phyloP scores from a whole-genome alignment of 37 sponge, comb jelly and placozoan species.

The Petrosia ficiformis region DNA sequence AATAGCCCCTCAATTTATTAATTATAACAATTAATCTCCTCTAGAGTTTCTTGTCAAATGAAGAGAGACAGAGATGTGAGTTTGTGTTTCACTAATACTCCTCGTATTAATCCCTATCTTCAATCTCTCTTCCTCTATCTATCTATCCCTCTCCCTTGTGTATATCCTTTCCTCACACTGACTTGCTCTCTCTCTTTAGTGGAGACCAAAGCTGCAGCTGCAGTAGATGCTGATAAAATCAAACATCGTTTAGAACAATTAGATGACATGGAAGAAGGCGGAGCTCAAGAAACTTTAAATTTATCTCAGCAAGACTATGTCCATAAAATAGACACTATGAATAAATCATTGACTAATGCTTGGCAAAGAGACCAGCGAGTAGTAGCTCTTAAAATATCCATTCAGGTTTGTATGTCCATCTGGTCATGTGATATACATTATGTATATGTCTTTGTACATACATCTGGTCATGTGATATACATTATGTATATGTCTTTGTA shows the following conservation, averaged over 20 bases:
- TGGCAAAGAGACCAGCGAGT: constrained; percentile 97
- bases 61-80: constrained; percentile 84
- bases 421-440: not conserved
- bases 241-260: constrained; percentile 94
- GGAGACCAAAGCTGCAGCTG: constrained; percentile 86
- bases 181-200: constrained; percentile 41
- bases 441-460: not conserved
- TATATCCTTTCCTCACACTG: not conserved
- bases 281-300: constrained; percentile 86
- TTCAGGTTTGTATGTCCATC: constrained; percentile 68
- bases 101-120: no score
- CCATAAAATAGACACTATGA: constrained; percentile 91
- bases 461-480: no score
- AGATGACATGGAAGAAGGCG: constrained; percentile 94
- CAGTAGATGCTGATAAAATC: constrained; percentile 77
- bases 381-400: constrained; percentile 94
- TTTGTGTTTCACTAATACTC: no score
- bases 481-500: no score
- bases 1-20: not conserved
- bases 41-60: constrained; percentile 78
- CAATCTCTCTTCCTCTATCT: not conserved
- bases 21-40: not conserved
- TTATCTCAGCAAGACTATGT: constrained; percentile 93
- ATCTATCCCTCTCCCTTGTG: not conserved
- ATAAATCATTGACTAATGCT: constrained; percentile 57